Evolutionary conservation across 2,113 vertebrate genomes (phyloP), one percentile per base, ranked within the genome.

Genomic region (Andinoacara biseriatus): DNA sequence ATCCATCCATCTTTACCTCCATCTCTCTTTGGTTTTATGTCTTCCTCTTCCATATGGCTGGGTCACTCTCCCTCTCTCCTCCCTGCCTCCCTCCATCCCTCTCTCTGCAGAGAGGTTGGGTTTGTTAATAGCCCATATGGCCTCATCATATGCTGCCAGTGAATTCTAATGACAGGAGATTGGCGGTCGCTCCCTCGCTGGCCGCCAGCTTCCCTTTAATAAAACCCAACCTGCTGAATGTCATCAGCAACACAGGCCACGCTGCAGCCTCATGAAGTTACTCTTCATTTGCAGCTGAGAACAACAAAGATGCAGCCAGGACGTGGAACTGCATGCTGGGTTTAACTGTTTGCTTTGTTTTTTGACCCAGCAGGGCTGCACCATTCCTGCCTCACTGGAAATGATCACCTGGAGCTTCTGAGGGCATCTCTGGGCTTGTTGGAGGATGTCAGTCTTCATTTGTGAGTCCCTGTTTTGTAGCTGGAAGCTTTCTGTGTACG

Each of bases 101-200:
- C 61, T 11, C 5, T 59, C 83, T 86, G 63, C 60, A 62, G 83
- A 72, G 80, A 84, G 85, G 91, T 82, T 82, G 86, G 80, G 75
- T 78, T 79, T 86, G 75, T 89, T 90, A 87, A 91, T 90, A 82
- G 88, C n/a, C 86, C 88, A 88, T 91, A 91, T 90, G 88, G 78
- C 81, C 75, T 78, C 80, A 58, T 91, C 88, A 90, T 87, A 90
- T 90, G 89, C 86, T 86, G 84, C 90, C 86, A 90, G 81, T 90
- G 86, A 87, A 91, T 91, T 58, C 85, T 87, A 89, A 90, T 90
- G 86, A 87, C 82, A 58, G 80, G 75, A 84, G 84, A 88, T 80
- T 86, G 87, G 86, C 82, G 62, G 59, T 3, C 15, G 10, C 18
- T 67, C 35, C 57, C 54, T 58, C 1, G 20, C 67, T 79, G 81